Percentiles rank a stretch among this genome's conserved stretches.
These are phyloP conservation scores for Sitta carolinensis DNA, from an alignment of 2,797 vertebrate species.

Conservation along the genomic window DNA sequence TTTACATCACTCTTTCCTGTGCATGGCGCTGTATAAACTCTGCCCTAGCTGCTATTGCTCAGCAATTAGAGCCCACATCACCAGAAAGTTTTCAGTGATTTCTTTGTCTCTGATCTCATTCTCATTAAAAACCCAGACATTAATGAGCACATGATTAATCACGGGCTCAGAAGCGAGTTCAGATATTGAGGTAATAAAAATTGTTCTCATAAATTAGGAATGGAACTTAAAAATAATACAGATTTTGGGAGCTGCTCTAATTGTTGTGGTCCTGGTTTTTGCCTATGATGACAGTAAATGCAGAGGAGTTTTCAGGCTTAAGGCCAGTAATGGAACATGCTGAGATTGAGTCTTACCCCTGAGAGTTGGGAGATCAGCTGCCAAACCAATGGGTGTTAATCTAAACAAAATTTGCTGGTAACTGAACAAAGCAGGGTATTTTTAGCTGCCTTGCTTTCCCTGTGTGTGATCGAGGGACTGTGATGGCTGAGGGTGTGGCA, in stretches of 20 bases:
- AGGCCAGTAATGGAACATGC: background rate
- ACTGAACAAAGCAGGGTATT: background rate
- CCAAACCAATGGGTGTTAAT: background rate
- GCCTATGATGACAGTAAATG: background rate
- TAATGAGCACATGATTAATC: background rate
- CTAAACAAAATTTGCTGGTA: background rate
- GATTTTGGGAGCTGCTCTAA: background rate
- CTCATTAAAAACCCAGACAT: background rate
- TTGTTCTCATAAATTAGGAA: background rate
- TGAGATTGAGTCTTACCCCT: background rate
- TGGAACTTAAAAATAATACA: background rate
- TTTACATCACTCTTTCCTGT: background rate
- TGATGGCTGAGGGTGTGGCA: background rate
- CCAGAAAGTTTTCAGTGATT: background rate
- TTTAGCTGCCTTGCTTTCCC: background rate
- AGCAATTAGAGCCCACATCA: background rate
- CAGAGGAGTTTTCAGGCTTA: background rate
- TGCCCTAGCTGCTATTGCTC: background rate
- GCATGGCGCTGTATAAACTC: background rate
- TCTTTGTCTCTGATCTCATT: background rate
- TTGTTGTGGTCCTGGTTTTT: background rate
- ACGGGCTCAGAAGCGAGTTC: background rate
- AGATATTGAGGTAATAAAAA: slow-evolving; percentile 6
- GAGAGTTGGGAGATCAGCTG: background rate
- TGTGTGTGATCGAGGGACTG: rapidly evolving